These are phyloP conservation scores for Meghimatium bilineatum DNA, from an alignment of 2,888 invertebrate species.

Conservation along the genomic window DNA sequence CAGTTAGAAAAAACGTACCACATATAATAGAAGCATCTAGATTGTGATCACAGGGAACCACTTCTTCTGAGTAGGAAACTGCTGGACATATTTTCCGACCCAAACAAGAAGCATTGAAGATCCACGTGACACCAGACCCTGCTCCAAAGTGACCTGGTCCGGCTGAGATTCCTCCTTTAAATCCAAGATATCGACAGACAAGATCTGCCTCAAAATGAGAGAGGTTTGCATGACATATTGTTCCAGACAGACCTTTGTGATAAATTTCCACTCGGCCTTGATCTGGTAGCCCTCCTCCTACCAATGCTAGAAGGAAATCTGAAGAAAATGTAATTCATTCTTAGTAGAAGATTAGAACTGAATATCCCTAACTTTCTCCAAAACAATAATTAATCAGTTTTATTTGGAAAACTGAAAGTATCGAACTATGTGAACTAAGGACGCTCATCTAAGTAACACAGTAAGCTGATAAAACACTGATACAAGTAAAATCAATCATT, in stretches of 20 bases:
- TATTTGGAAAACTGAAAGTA: too few relatives aligned
- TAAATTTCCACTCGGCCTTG: constrained; percentile 70
- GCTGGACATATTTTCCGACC: constrained; percentile 56
- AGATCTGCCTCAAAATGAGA: constrained; percentile 65
- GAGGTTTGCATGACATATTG: constrained; percentile 60
- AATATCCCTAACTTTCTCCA: too few relatives aligned
- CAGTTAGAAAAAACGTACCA: constrained; percentile 61
- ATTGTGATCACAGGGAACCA: constrained; percentile 55
- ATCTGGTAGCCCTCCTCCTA: constrained; percentile 61
- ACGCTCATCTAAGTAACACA: too few relatives aligned
- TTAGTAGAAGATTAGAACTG: background rate
- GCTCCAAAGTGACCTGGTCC: constrained; percentile 62
- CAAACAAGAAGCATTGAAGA: constrained; percentile 64
- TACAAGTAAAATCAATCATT: too few relatives aligned
- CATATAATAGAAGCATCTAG: constrained; percentile 64
- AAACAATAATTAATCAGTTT: too few relatives aligned
- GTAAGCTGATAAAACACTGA: too few relatives aligned
- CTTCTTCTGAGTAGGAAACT: constrained; percentile 51
- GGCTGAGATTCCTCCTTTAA: constrained; percentile 64
- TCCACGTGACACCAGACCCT: constrained; percentile 63
- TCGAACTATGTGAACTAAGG: too few relatives aligned
- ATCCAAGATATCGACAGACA: constrained; percentile 69
- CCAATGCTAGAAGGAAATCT: constrained; percentile 66
- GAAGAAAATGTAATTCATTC: constrained; percentile 47
- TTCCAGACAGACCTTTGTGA: constrained; percentile 68